Evolutionary conservation across 2,113 vertebrate genomes (phyloP).

Genomic region (Melanerpes aurifrons): DNA sequence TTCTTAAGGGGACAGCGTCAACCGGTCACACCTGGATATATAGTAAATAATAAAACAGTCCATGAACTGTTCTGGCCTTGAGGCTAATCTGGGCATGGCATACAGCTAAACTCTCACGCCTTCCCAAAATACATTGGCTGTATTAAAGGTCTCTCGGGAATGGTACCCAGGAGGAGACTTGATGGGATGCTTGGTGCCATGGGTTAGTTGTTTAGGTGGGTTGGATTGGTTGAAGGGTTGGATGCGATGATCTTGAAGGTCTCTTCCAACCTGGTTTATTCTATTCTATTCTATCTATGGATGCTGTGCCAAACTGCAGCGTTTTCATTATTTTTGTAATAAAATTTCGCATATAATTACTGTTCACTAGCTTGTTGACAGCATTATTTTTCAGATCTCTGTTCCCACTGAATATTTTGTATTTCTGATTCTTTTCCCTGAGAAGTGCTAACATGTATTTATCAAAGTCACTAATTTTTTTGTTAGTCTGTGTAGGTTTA

Average conservation of each 20-base stretch:
- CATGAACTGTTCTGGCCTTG: neutral
- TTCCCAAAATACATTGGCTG: neutral
- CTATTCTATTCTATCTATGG: no score
- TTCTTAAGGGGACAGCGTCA: no score
- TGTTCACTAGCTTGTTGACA: constrained; percentile 6
- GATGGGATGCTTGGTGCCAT: no score
- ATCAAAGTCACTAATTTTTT: neutral
- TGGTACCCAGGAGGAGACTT: no score
- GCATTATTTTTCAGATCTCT: constrained; percentile 9
- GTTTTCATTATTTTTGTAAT: neutral
- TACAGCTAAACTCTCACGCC: neutral
- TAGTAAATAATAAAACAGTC: neutral
- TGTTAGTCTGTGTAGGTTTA: neutral
- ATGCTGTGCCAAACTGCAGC: neutral
- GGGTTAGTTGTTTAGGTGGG: no score
- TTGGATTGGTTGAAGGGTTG: no score
- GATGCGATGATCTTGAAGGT: no score
- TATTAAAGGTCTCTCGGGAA: neutral
- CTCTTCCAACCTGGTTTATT: no score
- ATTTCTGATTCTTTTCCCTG: neutral
- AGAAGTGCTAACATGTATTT: constrained; percentile 13
- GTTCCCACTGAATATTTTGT: constrained; percentile 1
- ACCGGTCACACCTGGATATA: no score
- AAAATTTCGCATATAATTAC: neutral
- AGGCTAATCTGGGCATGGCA: neutral